Percentiles rank a stretch among this genome's conserved stretches.
Conservation (phyloP, 1,140 invertebrate genomes). For the Leptopilina boulardi region DNA sequence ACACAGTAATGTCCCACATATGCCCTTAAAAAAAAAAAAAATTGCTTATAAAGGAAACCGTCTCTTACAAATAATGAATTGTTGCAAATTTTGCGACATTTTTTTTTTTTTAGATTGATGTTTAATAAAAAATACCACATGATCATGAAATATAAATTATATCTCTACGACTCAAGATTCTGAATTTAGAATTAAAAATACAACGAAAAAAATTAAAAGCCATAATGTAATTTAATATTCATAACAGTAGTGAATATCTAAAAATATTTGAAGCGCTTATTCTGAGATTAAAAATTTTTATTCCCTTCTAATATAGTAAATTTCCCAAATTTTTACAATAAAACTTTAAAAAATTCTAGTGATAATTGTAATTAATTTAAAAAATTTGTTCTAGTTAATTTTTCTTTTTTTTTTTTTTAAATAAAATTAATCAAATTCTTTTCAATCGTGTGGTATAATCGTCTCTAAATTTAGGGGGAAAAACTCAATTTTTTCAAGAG, state of each 20-base stretch:
- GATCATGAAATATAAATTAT: not conserved
- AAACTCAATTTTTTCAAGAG: not conserved
- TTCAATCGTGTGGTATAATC: not conserved
- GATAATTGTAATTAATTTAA: too few species aligned
- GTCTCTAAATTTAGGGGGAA: not conserved
- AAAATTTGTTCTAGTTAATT: too few species aligned
- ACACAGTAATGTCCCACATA: too few species aligned
- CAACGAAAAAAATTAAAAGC: not conserved
- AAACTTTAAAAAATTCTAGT: too few species aligned
- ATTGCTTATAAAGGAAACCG: conserved; percentile 12
- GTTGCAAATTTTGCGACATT: conserved; percentile 8
- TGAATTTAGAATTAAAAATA: not conserved
- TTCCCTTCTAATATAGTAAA: too few species aligned
- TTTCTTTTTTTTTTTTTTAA: too few species aligned
- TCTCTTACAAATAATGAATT: conserved; percentile 22
- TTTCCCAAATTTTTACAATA: too few species aligned
- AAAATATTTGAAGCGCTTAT: too few species aligned
- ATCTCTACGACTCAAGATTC: not conserved
- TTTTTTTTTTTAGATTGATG: conserved; percentile 1
- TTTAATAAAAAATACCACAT: conserved; percentile 6
- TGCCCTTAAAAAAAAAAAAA: not conserved
- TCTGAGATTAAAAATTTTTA: too few species aligned
- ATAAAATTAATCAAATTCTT: too few species aligned
- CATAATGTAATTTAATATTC: too few species aligned
- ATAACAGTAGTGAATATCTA: too few species aligned